Percentiles rank a stretch among this genome's conserved stretches.
These are phyloP conservation scores for Buphagus erythrorhynchus DNA, from an alignment of 2,797 vertebrate species.

Conservation along the genomic window DNA sequence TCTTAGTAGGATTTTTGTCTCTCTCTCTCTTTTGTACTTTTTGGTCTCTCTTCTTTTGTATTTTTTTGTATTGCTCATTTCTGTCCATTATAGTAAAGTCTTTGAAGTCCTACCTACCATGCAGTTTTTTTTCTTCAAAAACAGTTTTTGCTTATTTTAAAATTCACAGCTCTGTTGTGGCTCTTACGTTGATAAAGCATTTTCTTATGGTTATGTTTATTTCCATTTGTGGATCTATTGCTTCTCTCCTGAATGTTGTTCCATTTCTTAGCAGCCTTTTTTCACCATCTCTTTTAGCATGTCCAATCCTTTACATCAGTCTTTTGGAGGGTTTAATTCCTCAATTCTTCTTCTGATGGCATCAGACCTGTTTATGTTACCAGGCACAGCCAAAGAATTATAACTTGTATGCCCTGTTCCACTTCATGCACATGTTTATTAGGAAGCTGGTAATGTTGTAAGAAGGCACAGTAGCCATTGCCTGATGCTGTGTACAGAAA, in stretches of 20 bases:
- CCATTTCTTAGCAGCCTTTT: neutral
- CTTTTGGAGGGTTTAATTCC: constrained; percentile 51
- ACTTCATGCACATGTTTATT: constrained; percentile 58
- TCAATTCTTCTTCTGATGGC: constrained; percentile 41
- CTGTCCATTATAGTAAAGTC: constrained; percentile 13
- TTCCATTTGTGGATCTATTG: constrained; percentile 1
- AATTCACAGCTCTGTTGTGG: constrained; percentile 46
- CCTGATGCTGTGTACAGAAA: constrained; percentile 23
- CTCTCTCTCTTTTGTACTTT: constrained; percentile 32
- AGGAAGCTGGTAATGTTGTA: constrained; percentile 8
- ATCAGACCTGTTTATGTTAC: constrained; percentile 55
- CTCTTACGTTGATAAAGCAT: constrained; percentile 30
- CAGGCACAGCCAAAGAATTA: constrained; percentile 39
- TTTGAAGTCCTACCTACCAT: constrained; percentile 51
- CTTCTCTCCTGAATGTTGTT: neutral
- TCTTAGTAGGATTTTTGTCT: neutral
- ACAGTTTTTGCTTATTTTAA: constrained; percentile 42
- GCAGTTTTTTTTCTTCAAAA: neutral
- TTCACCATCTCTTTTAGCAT: constrained; percentile 38
- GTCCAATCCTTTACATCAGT: constrained; percentile 56
- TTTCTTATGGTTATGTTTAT: constrained; percentile 47
- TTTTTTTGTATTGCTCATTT: constrained; percentile 40
- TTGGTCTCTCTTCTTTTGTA: constrained; percentile 32
- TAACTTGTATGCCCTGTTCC: constrained; percentile 25
- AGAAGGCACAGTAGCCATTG: neutral